These are phyloP conservation scores for Epinephelus awoara DNA, from an alignment of 2,797 vertebrate genomes.

Conservation along the genomic window DNA sequence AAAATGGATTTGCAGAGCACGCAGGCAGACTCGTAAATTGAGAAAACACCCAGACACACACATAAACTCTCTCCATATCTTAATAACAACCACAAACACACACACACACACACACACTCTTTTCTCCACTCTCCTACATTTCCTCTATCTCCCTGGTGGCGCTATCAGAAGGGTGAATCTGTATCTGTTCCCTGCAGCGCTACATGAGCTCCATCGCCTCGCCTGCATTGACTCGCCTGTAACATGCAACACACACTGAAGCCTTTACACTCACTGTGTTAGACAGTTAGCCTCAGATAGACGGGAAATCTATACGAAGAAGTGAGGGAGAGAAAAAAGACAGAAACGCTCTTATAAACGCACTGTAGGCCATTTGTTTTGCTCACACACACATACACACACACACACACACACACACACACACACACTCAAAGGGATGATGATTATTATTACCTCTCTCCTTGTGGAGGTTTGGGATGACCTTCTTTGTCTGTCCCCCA, in stretches of 20 bases:
- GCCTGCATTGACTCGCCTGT: slow-evolving; percentile 43
- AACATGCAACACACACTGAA: slow-evolving; percentile 62
- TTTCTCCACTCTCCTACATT: slow-evolving; percentile 11
- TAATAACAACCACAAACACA: neutral
- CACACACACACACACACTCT: slow-evolving; percentile 7
- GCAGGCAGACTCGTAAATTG: slow-evolving; percentile 18
- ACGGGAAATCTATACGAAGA: slow-evolving; percentile 71
- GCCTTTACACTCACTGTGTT: slow-evolving; percentile 43
- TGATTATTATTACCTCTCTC: slow-evolving; percentile 79
- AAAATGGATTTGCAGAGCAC: slow-evolving; percentile 20
- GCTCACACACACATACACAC: slow-evolving; percentile 21
- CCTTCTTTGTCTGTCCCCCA: slow-evolving; percentile 73
- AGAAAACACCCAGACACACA: slow-evolving; percentile 24
- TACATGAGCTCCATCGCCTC: slow-evolving; percentile 61
- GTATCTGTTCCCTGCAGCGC: slow-evolving; percentile 62
- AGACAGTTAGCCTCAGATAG: slow-evolving; percentile 39
- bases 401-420: slow-evolving; percentile 35
- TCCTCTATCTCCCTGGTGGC: slow-evolving; percentile 47
- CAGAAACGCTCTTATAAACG: slow-evolving; percentile 38
- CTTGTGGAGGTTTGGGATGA: slow-evolving; percentile 74
- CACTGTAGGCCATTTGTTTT: slow-evolving; percentile 57
- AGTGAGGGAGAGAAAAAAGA: slow-evolving; percentile 23
- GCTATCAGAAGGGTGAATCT: slow-evolving; percentile 59
- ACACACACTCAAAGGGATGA: slow-evolving; percentile 46
- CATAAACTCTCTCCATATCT: slow-evolving; percentile 4